These are phyloP conservation scores for Leptinotarsa defecta DNA, from an alignment of 1,140 invertebrate species.

Conservation along the genomic window DNA sequence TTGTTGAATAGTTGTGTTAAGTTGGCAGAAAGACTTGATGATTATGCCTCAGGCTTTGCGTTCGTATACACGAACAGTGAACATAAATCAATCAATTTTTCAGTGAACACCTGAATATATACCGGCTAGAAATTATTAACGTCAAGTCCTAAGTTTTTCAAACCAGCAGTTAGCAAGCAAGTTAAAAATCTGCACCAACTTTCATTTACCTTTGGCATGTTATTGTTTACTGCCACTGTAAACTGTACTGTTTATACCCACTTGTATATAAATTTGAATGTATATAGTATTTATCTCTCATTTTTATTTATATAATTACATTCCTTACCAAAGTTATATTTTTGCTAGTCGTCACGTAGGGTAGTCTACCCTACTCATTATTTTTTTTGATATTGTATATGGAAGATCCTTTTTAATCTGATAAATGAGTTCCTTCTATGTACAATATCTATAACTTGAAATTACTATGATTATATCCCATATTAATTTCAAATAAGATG, in stretches of 20 bases:
- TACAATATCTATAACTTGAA: slow-evolving; percentile 1
- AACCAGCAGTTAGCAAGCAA: slow-evolving; percentile 53
- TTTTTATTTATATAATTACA: slow-evolving; percentile 47
- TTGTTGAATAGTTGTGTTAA: slow-evolving; percentile 53
- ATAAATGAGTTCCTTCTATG: background rate
- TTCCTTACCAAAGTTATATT: slow-evolving; percentile 53
- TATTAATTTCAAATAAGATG: background rate
- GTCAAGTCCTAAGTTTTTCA: slow-evolving; percentile 50
- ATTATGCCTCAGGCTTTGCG: slow-evolving; percentile 47
- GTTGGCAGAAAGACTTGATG: slow-evolving; percentile 51
- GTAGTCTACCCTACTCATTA: background rate
- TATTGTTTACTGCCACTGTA: slow-evolving; percentile 50
- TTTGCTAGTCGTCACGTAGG: slow-evolving; percentile 47
- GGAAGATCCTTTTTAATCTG: background rate
- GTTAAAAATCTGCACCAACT: slow-evolving; percentile 54
- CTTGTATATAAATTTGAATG: slow-evolving; percentile 47
- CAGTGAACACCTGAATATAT: slow-evolving; percentile 52
- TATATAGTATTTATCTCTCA: slow-evolving; percentile 48
- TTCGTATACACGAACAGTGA: slow-evolving; percentile 53
- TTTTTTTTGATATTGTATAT: background rate
- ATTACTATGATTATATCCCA: background rate
- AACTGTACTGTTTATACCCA: slow-evolving; percentile 50
- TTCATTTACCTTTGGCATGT: slow-evolving; percentile 45
- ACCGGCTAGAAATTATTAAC: slow-evolving; percentile 50
- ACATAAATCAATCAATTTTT: slow-evolving; percentile 51